Evolutionary conservation across 2,113 vertebrate genomes (phyloP).

Genomic region (Himantopus leucocephalus): DNA sequence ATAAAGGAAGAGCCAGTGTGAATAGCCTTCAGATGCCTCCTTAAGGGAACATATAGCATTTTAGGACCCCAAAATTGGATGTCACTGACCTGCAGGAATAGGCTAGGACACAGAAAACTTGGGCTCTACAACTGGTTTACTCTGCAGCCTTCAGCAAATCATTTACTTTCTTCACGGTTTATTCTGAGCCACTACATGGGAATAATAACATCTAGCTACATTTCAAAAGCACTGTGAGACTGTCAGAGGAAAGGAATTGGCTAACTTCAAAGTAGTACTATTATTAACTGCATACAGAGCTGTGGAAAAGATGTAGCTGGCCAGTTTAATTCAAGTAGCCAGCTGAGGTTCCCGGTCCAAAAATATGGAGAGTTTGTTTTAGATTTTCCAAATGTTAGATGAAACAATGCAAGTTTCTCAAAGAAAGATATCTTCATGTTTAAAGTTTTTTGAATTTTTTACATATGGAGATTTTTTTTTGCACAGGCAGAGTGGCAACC

Average conservation of each 20-base stretch:
- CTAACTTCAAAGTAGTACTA: conserved; percentile 27
- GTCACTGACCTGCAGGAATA: not conserved
- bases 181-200: not conserved
- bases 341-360: not conserved
- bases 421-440: not conserved
- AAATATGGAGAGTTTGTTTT: not conserved
- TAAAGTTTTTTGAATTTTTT: not conserved
- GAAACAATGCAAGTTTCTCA: not conserved
- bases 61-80: not conserved
- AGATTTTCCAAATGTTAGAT: conserved; percentile 5
- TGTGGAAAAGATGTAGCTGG: conserved; percentile 13
- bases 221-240: conserved; percentile 22
- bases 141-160: not conserved
- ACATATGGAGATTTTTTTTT: not conserved
- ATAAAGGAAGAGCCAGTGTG: not conserved
- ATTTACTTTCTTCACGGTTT: not conserved
- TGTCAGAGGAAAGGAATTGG: conserved; percentile 23
- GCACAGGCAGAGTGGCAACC: not conserved
- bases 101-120: not conserved
- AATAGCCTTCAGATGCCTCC: not conserved
- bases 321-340: conserved; percentile 24
- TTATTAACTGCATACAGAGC: conserved; percentile 24
- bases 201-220: not conserved
- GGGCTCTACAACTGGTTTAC: not conserved
- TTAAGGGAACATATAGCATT: not conserved